phyloP scores from a whole-genome alignment of 1,140 invertebrate species.

The Bombus huntii region DNA sequence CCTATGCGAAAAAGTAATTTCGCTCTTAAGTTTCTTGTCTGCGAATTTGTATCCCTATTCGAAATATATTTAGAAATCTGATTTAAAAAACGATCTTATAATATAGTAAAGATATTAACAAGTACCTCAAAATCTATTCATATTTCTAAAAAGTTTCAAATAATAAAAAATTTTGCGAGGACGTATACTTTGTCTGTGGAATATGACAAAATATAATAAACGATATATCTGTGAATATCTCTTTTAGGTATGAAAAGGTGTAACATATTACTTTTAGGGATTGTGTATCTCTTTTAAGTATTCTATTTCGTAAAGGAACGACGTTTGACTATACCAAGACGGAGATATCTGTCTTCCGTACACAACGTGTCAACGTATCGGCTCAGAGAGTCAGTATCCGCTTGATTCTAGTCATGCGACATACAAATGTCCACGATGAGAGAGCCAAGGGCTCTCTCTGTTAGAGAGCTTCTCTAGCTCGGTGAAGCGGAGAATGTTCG shows the following conservation, averaged over 20 bases:
- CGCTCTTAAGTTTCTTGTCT: not conserved
- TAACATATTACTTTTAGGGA: not conserved
- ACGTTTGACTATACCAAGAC: not conserved
- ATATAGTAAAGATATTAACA: not conserved
- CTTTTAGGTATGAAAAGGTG: not conserved
- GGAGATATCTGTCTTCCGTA: not conserved
- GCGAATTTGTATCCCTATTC: not conserved
- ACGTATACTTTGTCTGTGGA: not conserved
- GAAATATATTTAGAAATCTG: not conserved
- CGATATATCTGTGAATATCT: not conserved
- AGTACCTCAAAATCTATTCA: not conserved
- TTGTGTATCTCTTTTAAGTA: not conserved
- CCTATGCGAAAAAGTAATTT: not conserved
- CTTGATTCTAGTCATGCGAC: not conserved
- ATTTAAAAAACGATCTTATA: not conserved
- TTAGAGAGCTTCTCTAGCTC: not conserved
- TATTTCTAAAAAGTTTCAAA: not conserved
- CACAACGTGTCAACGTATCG: not conserved
- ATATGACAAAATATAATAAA: not conserved
- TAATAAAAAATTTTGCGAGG: not conserved
- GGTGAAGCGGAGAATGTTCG: not conserved
- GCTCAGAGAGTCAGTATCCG: not conserved
- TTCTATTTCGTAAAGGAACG: not conserved
- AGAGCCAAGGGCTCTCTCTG: not conserved
- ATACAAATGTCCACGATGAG: slow-evolving; percentile 1